These are phyloP conservation scores for Hemicordylus capensis DNA, from an alignment of 2,113 vertebrate species.

Conservation along the genomic window DNA sequence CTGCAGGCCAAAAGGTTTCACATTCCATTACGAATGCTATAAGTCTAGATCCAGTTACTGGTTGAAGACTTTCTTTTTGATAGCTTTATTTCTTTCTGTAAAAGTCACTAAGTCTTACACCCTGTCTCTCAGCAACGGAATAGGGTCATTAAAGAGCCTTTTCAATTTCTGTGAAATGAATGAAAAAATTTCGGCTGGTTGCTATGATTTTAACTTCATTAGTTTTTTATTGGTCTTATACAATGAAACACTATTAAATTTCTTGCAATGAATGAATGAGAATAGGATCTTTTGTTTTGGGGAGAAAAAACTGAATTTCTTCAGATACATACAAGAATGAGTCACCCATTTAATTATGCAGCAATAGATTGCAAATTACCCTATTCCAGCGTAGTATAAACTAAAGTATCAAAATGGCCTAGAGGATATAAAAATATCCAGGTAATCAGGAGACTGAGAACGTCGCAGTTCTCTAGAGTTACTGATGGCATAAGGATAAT, in stretches of 20 bases:
- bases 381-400: background rate
- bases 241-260: background rate
- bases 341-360: constrained; percentile 15
- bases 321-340: background rate
- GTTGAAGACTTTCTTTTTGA: constrained; percentile 4
- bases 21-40: constrained; percentile 1
- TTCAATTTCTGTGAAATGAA: constrained; percentile 12
- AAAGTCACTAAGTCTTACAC: background rate
- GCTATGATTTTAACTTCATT: constrained; percentile 13
- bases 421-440: background rate
- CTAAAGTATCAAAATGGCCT: background rate
- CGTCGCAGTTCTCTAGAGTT: background rate
- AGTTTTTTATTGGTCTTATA: background rate
- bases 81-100: background rate
- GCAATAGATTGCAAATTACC: background rate
- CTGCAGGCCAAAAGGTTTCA: constrained; percentile 8
- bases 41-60: background rate
- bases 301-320: background rate
- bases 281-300: background rate
- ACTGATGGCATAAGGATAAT: background rate
- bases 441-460: background rate
- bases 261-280: background rate
- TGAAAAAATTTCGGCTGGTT: background rate
- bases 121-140: background rate
- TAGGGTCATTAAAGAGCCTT: background rate